phyloP scores from a whole-genome alignment of 2,113 vertebrate genomes.

The Phalacrocorax aristotelis region DNA sequence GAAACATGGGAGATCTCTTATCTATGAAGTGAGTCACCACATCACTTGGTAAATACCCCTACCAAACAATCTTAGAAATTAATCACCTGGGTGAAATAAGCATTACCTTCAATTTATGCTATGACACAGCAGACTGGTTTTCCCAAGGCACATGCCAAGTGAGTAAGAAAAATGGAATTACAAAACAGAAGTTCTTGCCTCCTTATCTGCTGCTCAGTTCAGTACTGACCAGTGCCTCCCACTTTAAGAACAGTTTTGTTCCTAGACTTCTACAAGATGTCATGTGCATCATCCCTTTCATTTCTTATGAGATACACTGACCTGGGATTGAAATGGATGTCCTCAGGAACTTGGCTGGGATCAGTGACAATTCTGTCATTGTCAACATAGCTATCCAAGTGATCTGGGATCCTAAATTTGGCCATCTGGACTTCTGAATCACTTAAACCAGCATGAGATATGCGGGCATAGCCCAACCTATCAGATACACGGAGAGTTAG shows the following conservation, averaged over 20 bases:
- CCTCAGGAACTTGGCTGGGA: slow-evolving; percentile 55
- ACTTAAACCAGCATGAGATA: slow-evolving; percentile 78
- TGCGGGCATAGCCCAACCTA: slow-evolving; percentile 76
- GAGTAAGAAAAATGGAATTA: not conserved
- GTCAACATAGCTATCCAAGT: slow-evolving; percentile 60
- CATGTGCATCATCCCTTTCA: not conserved
- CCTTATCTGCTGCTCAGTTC: not conserved
- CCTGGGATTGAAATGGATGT: slow-evolving; percentile 74
- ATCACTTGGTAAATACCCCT: not conserved
- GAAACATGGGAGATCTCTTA: not conserved
- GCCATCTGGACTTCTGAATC: slow-evolving; percentile 79
- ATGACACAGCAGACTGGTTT: not conserved
- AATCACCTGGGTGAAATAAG: not conserved
- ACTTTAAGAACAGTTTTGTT: not conserved
- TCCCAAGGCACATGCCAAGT: not conserved
- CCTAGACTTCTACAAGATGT: not conserved
- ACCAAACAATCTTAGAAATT: not conserved
- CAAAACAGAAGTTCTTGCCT: not conserved
- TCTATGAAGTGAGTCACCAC: not conserved
- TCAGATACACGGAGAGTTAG: not conserved
- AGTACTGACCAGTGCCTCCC: not conserved
- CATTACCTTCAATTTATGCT: not conserved
- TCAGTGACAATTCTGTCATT: slow-evolving; percentile 71
- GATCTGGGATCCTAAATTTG: slow-evolving; percentile 76
- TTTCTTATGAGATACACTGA: slow-evolving; percentile 34